Percentiles rank a stretch among this genome's conserved stretches.
Evolutionary conservation across 2,113 vertebrate genomes (phyloP).

Genomic region (Xenus cinereus): DNA sequence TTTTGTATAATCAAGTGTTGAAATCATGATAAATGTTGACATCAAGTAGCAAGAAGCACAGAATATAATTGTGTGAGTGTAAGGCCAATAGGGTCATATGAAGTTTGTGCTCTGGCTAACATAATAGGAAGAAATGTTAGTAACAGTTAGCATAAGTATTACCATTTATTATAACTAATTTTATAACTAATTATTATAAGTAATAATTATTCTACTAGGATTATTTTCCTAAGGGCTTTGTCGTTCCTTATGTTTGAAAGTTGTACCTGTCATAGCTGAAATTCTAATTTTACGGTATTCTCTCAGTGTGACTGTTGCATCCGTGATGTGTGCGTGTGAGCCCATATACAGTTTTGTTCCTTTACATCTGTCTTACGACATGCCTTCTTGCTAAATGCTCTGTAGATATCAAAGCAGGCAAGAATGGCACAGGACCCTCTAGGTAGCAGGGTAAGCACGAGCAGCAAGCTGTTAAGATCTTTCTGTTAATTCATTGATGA

Average conservation of each 20-base stretch:
- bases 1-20: conserved; percentile 36
- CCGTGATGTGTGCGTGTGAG: rapidly evolving
- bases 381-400: not conserved
- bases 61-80: not conserved
- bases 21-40: conserved; percentile 41
- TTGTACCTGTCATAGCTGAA: conserved; percentile 35
- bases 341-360: not conserved
- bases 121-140: not conserved
- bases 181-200: conserved; percentile 50
- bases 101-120: not conserved
- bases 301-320: not conserved
- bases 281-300: conserved; percentile 34
- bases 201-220: conserved; percentile 56
- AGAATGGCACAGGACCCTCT: not conserved
- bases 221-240: conserved; percentile 66
- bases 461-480: not conserved
- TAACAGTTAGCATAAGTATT: conserved; percentile 21
- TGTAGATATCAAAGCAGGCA: not conserved
- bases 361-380: not conserved
- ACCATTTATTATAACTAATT: conserved; percentile 44
- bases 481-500: not conserved
- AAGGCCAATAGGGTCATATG: not conserved
- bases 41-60: not conserved
- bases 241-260: conserved; percentile 48
- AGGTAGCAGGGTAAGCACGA: not conserved